A percentile compares a stretch with the other conserved stretches of the same genome.
These are phyloP conservation scores for Drosophila melanocephala DNA, from an alignment of 2,888 invertebrate species.

Conservation along the genomic window DNA sequence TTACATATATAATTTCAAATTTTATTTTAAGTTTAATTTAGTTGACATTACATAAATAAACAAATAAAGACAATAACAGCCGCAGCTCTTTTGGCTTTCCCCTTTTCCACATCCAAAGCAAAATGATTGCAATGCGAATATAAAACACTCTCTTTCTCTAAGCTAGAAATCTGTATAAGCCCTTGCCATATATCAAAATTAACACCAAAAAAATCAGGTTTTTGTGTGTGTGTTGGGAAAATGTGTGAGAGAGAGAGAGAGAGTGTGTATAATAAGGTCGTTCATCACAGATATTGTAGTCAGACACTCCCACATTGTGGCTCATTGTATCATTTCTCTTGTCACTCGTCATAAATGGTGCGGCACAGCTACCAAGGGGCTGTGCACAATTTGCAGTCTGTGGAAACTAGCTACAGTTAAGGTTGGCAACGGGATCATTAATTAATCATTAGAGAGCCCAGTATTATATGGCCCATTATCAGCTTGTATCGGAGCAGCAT, in stretches of 20 bases:
- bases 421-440: conserved; percentile 17
- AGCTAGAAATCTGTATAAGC: conserved; percentile 31
- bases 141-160: neutral
- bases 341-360: conserved; percentile 34
- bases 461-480: conserved; percentile 15
- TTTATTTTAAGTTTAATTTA: no score
- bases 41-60: no score
- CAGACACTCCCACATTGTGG: conserved; percentile 29
- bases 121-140: neutral
- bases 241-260: conserved; percentile 18
- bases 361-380: conserved; percentile 32
- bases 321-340: conserved; percentile 25
- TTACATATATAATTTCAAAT: no score
- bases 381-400: neutral
- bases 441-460: conserved; percentile 24
- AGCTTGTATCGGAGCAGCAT: conserved; percentile 37
- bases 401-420: conserved; percentile 5
- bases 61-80: no score
- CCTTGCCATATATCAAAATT: conserved; percentile 47
- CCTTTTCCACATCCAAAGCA: conserved; percentile 14
- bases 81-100: neutral
- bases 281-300: conserved; percentile 66
- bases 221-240: conserved; percentile 10
- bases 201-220: conserved; percentile 67
- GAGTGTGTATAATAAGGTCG: conserved; percentile 68